Conservation (phyloP, 37 sponge, comb jelly and placozoan genomes). For the Diacarnus erythraeanus region DNA sequence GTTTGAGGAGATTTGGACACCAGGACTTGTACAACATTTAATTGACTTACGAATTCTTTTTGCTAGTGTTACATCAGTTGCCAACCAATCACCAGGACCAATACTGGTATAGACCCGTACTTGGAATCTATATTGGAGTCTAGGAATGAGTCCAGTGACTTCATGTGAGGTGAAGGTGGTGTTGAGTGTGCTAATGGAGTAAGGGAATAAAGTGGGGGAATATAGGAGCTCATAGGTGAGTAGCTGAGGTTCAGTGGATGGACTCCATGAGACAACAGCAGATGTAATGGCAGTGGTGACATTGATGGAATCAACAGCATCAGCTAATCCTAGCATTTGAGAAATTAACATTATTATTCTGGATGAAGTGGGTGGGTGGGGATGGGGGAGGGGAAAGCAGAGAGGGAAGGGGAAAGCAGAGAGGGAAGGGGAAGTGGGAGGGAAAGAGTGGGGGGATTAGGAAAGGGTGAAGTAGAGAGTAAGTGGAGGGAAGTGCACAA, state of each 20-base stretch:
- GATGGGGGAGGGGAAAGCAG: too few species aligned
- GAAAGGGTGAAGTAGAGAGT: too few species aligned
- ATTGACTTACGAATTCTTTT: constrained; percentile 7
- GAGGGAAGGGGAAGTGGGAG: too few species aligned
- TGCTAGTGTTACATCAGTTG: not conserved
- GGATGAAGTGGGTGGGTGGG: too few species aligned
- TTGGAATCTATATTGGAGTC: not conserved
- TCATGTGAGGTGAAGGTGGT: not conserved
- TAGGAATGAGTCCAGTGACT: not conserved
- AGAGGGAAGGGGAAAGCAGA: too few species aligned
- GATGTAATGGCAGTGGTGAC: not conserved
- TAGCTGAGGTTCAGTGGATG: not conserved
- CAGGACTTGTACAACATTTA: too few species aligned
- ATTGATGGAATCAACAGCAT: not conserved
- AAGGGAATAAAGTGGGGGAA: not conserved
- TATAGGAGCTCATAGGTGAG: not conserved
- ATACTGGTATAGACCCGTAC: not conserved
- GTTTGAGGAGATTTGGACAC: not conserved
- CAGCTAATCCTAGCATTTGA: too few species aligned
- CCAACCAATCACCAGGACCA: not conserved
- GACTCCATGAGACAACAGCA: not conserved
- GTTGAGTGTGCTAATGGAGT: not conserved
- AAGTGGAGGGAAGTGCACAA: too few species aligned
- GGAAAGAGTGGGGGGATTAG: too few species aligned
- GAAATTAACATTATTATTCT: too few species aligned